Percentiles rank a stretch among this genome's conserved stretches.
Conservation (phyloP, 1,140 invertebrate species). For the Hestina assimilis region DNA sequence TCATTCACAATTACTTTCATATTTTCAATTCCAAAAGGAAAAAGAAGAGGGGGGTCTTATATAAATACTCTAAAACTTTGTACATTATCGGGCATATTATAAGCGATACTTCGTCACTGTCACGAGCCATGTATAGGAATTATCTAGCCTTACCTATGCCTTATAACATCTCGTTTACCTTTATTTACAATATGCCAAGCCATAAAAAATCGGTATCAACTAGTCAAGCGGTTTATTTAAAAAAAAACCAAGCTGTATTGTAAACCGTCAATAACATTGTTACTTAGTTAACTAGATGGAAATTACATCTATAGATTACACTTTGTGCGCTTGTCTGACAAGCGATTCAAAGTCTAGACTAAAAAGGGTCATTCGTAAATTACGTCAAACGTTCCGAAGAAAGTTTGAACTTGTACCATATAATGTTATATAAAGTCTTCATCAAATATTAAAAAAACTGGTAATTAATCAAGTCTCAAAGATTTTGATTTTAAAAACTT, state of each 20-base stretch:
- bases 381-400: too few relatives aligned
- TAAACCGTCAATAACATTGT: conserved; percentile 14
- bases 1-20: too few relatives aligned
- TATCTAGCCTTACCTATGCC: conserved; percentile 20
- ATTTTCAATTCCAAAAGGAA: not conserved
- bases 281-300: conserved; percentile 20
- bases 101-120: conserved; percentile 21
- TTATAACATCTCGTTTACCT: conserved; percentile 13
- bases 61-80: conserved; percentile 26
- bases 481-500: too few relatives aligned
- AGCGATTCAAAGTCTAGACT: conserved; percentile 64
- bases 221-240: conserved; percentile 16
- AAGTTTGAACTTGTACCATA: too few relatives aligned
- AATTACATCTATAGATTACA: conserved; percentile 38
- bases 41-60: conserved; percentile 10
- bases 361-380: too few relatives aligned
- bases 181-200: conserved; percentile 24
- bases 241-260: conserved; percentile 19
- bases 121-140: conserved; percentile 29
- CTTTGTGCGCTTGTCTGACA: conserved; percentile 72
- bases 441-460: too few relatives aligned
- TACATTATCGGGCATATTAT: conserved; percentile 19
- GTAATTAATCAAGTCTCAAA: too few relatives aligned
- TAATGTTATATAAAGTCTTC: too few relatives aligned
- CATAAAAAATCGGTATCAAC: not conserved